Base-by-base conservation (phyloP, 1,140 invertebrate species). In the Drosophila simulans region DNA sequence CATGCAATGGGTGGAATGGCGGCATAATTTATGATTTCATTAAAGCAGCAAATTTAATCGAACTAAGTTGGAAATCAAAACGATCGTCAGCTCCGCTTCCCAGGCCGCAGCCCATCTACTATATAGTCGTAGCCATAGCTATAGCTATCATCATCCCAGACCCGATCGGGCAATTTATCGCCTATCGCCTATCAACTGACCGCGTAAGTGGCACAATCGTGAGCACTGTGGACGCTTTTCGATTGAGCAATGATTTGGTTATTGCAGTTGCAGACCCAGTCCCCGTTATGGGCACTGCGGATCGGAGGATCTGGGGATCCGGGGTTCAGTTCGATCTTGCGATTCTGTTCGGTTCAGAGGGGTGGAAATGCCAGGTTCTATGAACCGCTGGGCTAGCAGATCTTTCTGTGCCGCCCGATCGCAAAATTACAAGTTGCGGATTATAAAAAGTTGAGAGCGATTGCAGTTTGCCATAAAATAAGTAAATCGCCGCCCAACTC, bases 121-220 rank as follows among this genome's bases (percentile, higher is more conserved):
- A 39, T 65, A 60, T 53, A 35, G 60, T 39, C 62, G 20, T 58
- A 39, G 22, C 53, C 45, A 65, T 20, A 35, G 22, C 53, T 53
- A 65, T 20, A 40, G 52, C 42, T 64, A 65, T 63, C 56, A 72
- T 69, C 49, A 78, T 55, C 60, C 68, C 42, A 69, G 37, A 57
- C 68, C 54, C 59, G 56, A 34, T 74, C 72, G 15, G 56, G 60
- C 77, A 80, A 77, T 80, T 70, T 70, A 70, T 70, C 66, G 64
- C 15, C 74, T 71, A 78, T 70, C 76, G 58, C 37, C 71, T 83
- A 83, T 80, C 57, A 54, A 68, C 75, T 79, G 76, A 69, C 79
- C 83, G 54, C 82, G 72, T 77, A 89, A 88, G 84, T 89, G 84
- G 84, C 85, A 90, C 84, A 89, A 80, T 89, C 84, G 84, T 89